Evolutionary conservation across 2,888 invertebrate genomes (phyloP), one percentile per base, ranked within the genome.

Genomic region (Panopea generosa): DNA sequence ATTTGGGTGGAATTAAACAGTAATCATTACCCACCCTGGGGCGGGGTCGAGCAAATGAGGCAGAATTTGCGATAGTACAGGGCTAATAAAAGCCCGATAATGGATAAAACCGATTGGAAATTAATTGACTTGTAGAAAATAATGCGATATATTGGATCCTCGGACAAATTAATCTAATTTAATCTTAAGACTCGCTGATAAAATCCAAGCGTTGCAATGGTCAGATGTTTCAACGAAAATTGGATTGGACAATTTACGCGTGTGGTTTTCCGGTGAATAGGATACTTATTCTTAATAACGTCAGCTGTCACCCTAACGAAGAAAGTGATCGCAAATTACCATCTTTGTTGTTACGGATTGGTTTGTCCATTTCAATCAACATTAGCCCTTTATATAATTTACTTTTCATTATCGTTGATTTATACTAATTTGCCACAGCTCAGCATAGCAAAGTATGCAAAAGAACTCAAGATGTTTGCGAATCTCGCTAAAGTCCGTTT

Each of bases 1-100:
- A 69, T 57, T 61, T 71, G 57, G 52, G 45, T 59, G 67, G 77
- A 68, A 77, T 77, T 77, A 81, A 77, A 77, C 74, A 53, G 74
- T 61, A 75, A 81, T 81, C 65, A 81, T 71, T 68, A 45, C 67
- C 47, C 26, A 27, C 63, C 80, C 74, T 26, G 61, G 61, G 73
- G 76, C 69, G 75, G 71, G 52, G 71, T 27, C 47, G 57, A 29
- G 43, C 61, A 68, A 68, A 73, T 57, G 62, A 67, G 59, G 45
- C 47, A 45, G 24, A 52, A 53, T 73, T 26, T 49, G 16, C n/a
- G 45, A 16, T 16, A 3, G 16, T 9, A 4, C 29, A 20, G 53
- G 61, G 22, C 69, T 18, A 56, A 63, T 63, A 43, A 63, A 43
- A 43, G 53, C 45, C 20, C 43, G 62, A 73, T 76, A 76, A 80